A percentile compares a stretch with the other conserved stretches of the same genome.
Evolutionary conservation across 1,140 invertebrate genomes (phyloP).

Genomic region (Lepidotrigona ventralis): DNA sequence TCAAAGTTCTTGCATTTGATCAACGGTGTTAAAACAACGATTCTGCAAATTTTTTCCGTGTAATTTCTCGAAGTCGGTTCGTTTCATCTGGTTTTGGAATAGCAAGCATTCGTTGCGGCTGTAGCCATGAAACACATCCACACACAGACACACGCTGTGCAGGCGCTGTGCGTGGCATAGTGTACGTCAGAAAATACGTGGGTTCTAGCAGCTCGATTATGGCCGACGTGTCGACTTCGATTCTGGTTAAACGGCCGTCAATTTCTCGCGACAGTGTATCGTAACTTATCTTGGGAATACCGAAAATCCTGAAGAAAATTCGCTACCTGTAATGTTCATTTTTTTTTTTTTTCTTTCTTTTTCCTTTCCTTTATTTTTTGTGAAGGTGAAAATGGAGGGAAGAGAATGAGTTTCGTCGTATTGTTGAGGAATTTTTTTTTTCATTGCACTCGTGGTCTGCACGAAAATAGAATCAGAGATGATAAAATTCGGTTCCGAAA

Average conservation of each 20-base stretch:
- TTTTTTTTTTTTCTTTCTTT: background rate
- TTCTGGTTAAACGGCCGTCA: conserved; percentile 15
- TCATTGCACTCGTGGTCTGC: background rate
- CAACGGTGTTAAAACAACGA: background rate
- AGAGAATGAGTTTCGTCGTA: background rate
- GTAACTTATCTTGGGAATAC: background rate
- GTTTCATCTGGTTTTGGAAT: background rate
- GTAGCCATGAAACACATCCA: background rate
- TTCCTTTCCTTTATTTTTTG: background rate
- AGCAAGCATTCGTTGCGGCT: background rate
- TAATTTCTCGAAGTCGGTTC: background rate
- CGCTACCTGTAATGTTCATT: background rate
- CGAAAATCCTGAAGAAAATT: background rate
- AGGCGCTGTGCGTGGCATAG: background rate
- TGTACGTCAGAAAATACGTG: conserved; percentile 29
- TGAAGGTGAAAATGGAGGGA: too few relatives aligned
- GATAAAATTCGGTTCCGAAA: too few relatives aligned
- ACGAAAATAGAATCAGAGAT: background rate
- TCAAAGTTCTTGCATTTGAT: background rate
- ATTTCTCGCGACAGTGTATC: background rate
- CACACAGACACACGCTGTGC: background rate
- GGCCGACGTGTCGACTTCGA: conserved; percentile 32
- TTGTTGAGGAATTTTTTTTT: background rate
- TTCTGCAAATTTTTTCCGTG: background rate
- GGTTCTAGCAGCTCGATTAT: background rate